These are phyloP conservation scores for Parnassius orleans DNA, from an alignment of 2,888 invertebrate species.

Conservation along the genomic window DNA sequence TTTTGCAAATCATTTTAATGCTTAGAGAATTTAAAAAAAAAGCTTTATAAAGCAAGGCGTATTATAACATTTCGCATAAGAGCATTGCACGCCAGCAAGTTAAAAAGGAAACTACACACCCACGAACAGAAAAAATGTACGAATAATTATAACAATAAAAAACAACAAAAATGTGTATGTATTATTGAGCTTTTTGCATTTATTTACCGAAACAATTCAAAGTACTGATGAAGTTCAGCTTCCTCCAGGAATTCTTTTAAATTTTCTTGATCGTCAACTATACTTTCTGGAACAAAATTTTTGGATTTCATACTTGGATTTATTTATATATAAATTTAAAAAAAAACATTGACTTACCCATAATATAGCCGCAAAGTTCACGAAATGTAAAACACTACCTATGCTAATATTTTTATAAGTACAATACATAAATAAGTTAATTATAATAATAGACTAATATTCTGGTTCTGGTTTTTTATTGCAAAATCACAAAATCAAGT, in stretches of 20 bases:
- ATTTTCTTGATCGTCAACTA: slow-evolving; percentile 55
- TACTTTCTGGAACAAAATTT: slow-evolving; percentile 51
- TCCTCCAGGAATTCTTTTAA: slow-evolving; percentile 92
- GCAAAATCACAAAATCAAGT: no score
- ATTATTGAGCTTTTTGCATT: background rate
- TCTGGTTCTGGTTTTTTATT: no score
- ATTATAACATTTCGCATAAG: background rate
- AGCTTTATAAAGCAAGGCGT: no score
- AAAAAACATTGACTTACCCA: slow-evolving; percentile 42
- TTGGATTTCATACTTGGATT: no score
- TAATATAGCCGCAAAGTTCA: slow-evolving; percentile 28
- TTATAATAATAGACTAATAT: no score
- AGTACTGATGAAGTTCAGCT: slow-evolving; percentile 97
- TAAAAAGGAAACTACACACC: background rate
- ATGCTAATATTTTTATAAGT: slow-evolving; percentile 1
- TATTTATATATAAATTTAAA: background rate
- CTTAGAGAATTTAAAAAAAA: no score
- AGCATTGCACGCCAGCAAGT: background rate
- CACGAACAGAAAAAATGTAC: background rate
- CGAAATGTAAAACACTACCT: slow-evolving; percentile 7
- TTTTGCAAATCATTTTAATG: no score
- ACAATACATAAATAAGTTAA: slow-evolving; percentile 1
- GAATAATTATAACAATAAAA: background rate
- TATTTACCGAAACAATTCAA: slow-evolving; percentile 86
- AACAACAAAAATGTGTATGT: no score